Evolutionary conservation across 1,140 invertebrate species (phyloP), one percentile per base, ranked within the genome.

Genomic region (Drosophila takahashii): DNA sequence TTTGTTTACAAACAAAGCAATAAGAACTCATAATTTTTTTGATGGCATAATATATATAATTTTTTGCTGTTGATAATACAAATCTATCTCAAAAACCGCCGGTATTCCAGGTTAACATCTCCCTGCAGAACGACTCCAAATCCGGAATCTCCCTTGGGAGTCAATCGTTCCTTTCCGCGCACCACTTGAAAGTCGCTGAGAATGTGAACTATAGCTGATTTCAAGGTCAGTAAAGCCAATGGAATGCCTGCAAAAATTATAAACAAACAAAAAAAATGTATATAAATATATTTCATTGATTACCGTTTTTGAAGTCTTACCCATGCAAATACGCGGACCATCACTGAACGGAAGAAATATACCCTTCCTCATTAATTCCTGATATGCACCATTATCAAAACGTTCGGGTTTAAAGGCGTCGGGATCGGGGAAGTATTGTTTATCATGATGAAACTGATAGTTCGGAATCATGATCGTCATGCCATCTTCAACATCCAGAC

Each of bases 371-470:
- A 77, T 53, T 1, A 91, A 57, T n/a, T 91, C 77, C 7, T 69
- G 71, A 44, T 81, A 64, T 7, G 66, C 65, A 1, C 60, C 77
- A 67, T 91, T 79, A 5, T 85, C 79, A 36, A 92, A 92, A 90
- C 96, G 93, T 45, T 96, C 95, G 0, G 97, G 97, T 80, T 95
- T 94, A 86, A 95, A 98, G 8, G 86, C 87, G 6, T 95, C 93
- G 0, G 97, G 95, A 41, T 97, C 93, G 13, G 94, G 93, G 75
- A 95, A 98, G 75, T 95, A 94, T 44, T 94, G 84, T 1, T 94
- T 92, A 89, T 97, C 95, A 13, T 92, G 92, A 56, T 95, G 95
- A 4, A 95, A 76, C 0, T 93, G 93, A 64, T 93, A 92, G n/a
- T 94, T 87, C 0, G 95, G 93, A 44, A 95, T 92, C 60, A 93